Base-by-base conservation (phyloP, 2,113 vertebrate genomes). In the Dryoscopus gambensis region DNA sequence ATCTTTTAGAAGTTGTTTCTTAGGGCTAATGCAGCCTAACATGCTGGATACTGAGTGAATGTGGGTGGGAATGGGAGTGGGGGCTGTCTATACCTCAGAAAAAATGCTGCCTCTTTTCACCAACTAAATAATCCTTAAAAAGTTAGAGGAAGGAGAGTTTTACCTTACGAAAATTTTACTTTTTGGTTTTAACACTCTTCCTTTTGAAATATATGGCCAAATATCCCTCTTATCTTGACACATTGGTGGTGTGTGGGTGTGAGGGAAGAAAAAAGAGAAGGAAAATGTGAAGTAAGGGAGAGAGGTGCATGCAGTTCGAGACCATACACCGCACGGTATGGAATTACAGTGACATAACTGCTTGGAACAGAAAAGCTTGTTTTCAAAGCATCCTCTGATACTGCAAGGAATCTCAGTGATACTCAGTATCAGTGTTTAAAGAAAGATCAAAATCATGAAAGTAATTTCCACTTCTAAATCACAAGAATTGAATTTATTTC, bases 1-100 rank as follows among this genome's bases (percentile, higher is more conserved):
- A 93, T 97, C 87, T 97, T 76, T 91, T 97, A 56, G 60, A 96
- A 83, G 81, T 83, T 71, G 16, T 97, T 97, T 97, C 76, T 89
- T 91, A 52, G 23, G 95, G 79, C 73, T 94, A 93, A 83, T 92
- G 68, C 60, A 81, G 23, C 62, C 53, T 92, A 80, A 77, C 78
- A 35, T 77, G 20, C 28, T 89, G 92, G 23, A 56, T 95, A 65
- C 33, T 80, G 33, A 81, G 15, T 50, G 27, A 49, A 77, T 49
- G 42, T 73, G 88, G 33, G 57, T 52, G 47, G 87, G 25, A 84
- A 67, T 31, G 35, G 56, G 16, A 89, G n/a, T 70, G 33, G 42
- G 60, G 37, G 39, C 46, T 87, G 28, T 71, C 53, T 86, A 1
- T 87, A 71, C 49, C 64, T 83, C 27, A 65, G 67, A 91, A 91